These are phyloP conservation scores for Chionomys nivalis DNA, from an alignment of 2,113 vertebrate genomes.

Conservation along the genomic window DNA sequence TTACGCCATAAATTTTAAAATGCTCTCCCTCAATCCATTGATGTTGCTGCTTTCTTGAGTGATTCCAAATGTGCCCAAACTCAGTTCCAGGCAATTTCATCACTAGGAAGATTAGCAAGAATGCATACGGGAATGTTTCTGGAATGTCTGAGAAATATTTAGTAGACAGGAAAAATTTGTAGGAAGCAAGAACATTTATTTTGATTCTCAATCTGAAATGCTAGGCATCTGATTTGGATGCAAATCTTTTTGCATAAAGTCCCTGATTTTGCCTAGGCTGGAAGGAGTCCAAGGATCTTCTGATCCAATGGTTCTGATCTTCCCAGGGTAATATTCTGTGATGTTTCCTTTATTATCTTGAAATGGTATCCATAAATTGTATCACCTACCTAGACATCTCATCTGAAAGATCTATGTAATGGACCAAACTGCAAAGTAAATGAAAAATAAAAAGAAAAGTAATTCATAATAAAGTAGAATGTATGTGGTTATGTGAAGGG, in stretches of 20 bases:
- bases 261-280: not conserved
- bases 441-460: constrained; percentile 76
- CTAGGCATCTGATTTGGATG: not conserved
- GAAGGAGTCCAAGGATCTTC: not conserved
- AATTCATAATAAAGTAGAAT: constrained; percentile 72
- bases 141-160: not conserved
- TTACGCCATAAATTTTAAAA: constrained; percentile 87
- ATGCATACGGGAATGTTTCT: not conserved
- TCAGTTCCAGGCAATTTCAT: constrained; percentile 44
- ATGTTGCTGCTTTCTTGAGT: not conserved
- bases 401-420: constrained; percentile 70
- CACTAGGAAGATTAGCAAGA: not conserved
- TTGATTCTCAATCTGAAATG: constrained; percentile 26
- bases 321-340: constrained; percentile 68
- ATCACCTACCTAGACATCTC: constrained; percentile 69
- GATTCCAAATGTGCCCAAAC: constrained; percentile 41
- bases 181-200: constrained; percentile 62
- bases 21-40: constrained; percentile 49
- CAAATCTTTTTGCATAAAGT: constrained; percentile 7
- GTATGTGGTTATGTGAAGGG: not conserved
- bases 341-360: constrained; percentile 72
- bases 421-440: constrained; percentile 56
- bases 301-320: constrained; percentile 39
- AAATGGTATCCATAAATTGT: constrained; percentile 73
- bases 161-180: not conserved